Evolutionary conservation across 35 echinoderm and acorn worm species (phyloP).

Genomic region (Anneissia japonica): DNA sequence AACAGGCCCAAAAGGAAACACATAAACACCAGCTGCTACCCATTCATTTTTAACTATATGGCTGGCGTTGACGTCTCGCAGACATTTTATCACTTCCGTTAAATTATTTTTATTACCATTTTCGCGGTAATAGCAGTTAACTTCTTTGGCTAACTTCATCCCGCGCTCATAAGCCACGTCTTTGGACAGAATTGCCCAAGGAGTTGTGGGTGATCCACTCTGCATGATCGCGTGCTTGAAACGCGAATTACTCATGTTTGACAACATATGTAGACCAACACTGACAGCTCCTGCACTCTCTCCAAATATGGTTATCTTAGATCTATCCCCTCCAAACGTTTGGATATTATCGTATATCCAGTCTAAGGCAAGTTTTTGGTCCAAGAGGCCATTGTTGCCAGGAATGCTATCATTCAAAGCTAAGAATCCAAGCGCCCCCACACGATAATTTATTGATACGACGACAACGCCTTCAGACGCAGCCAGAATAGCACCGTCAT

Average conservation of each 20-base stretch:
- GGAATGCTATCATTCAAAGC: slow-evolving; percentile 19
- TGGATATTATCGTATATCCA: not conserved
- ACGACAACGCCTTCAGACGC: slow-evolving; percentile 46
- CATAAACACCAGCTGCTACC: slow-evolving; percentile 40
- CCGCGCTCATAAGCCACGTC: not conserved
- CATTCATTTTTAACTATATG: slow-evolving; percentile 46
- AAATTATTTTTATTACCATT: slow-evolving; percentile 28
- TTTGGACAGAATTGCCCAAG: slow-evolving; percentile 2
- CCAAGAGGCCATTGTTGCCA: not conserved
- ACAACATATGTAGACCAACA: not conserved
- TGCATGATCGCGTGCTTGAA: not conserved
- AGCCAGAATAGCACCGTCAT: slow-evolving; percentile 13
- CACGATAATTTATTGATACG: slow-evolving; percentile 53
- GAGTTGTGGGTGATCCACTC: not conserved
- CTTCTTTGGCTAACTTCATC: not conserved
- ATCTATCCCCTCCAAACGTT: not conserved
- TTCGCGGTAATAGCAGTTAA: not conserved
- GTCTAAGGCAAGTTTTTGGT: not conserved
- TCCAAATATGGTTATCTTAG: slow-evolving; percentile 10
- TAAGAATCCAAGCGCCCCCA: slow-evolving; percentile 47
- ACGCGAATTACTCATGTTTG: not conserved
- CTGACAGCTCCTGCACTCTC: slow-evolving; percentile 9
- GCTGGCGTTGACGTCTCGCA: slow-evolving; percentile 25
- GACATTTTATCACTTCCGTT: slow-evolving; percentile 43
- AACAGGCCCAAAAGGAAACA: slow-evolving; percentile 80